These are phyloP conservation scores for Danionella dracula DNA, from an alignment of 2,797 vertebrate species.

Conservation along the genomic window DNA sequence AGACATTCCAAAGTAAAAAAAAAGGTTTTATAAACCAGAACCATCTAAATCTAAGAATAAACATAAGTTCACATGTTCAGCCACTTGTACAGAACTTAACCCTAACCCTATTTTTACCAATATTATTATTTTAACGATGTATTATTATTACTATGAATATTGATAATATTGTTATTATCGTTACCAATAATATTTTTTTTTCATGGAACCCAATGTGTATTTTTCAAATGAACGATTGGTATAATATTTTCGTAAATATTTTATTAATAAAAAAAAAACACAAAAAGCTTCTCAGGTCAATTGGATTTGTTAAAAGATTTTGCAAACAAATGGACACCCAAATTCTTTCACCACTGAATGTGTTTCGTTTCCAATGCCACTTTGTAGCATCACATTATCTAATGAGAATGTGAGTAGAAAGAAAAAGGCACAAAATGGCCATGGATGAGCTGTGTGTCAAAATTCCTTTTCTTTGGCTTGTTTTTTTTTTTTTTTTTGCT, in stretches of 20 bases:
- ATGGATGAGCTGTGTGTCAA: constrained; percentile 79
- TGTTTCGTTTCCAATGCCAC: constrained; percentile 63
- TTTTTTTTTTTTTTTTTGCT: constrained; percentile 49
- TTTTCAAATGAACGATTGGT: constrained; percentile 27
- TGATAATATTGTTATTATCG: too few relatives aligned
- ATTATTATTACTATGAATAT: too few relatives aligned
- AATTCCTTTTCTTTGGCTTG: constrained; percentile 55
- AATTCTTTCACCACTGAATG: constrained; percentile 55
- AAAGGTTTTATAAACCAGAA: too few relatives aligned
- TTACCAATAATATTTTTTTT: too few relatives aligned
- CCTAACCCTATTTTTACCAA: too few relatives aligned
- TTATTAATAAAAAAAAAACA: too few relatives aligned
- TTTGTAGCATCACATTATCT: constrained; percentile 78
- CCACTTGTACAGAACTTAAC: too few relatives aligned
- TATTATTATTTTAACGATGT: too few relatives aligned
- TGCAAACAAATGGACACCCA: constrained; percentile 71
- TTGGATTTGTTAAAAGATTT: constrained; percentile 70
- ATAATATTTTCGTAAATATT: too few relatives aligned
- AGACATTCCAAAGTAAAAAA: too few relatives aligned
- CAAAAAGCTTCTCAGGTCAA: constrained; percentile 75
- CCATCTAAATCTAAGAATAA: too few relatives aligned
- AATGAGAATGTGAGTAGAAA: constrained; percentile 86
- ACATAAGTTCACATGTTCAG: too few relatives aligned
- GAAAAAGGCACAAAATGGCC: constrained; percentile 76
- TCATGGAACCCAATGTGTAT: not conserved